These are phyloP conservation scores for Pachymerium ferrugineum DNA, from an alignment of 2,888 invertebrate species.

Conservation along the genomic window DNA sequence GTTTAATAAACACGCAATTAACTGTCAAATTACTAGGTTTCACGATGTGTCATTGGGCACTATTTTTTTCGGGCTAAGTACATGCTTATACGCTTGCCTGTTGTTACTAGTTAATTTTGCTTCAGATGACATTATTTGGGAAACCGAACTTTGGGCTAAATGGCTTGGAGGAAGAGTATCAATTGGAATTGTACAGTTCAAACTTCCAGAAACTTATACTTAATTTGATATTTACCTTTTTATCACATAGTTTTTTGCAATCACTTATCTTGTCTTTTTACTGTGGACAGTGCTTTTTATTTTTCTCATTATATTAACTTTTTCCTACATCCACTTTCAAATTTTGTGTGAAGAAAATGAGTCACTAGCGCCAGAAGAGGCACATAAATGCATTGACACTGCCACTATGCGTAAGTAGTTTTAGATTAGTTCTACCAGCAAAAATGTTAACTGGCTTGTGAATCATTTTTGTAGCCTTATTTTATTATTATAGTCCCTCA, in stretches of 20 bases:
- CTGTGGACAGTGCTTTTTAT: background rate
- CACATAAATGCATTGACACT: background rate
- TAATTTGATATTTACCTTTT: background rate
- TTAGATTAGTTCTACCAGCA: background rate
- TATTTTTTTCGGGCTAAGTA: slow-evolving; percentile 1
- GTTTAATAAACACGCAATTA: too few species aligned
- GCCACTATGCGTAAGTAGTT: background rate
- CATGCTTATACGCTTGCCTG: background rate
- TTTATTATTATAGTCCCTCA: background rate
- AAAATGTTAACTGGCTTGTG: too few species aligned
- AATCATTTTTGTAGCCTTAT: background rate
- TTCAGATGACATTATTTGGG: slow-evolving; percentile 4
- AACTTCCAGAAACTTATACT: background rate
- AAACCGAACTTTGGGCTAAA: slow-evolving; percentile 2
- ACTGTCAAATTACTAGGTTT: too few species aligned
- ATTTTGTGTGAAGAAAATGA: slow-evolving; percentile 9
- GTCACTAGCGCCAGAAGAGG: background rate
- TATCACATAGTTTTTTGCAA: background rate
- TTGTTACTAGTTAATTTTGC: background rate
- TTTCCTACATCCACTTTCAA: background rate
- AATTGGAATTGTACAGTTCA: background rate
- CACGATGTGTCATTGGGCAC: background rate
- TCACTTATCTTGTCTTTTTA: background rate
- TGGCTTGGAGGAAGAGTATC: background rate
- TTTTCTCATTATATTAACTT: slow-evolving; percentile 11